Percentiles rank a stretch among this genome's conserved stretches.
Evolutionary conservation across 2,888 invertebrate genomes (phyloP).

Genomic region (Papilio elwesi): DNA sequence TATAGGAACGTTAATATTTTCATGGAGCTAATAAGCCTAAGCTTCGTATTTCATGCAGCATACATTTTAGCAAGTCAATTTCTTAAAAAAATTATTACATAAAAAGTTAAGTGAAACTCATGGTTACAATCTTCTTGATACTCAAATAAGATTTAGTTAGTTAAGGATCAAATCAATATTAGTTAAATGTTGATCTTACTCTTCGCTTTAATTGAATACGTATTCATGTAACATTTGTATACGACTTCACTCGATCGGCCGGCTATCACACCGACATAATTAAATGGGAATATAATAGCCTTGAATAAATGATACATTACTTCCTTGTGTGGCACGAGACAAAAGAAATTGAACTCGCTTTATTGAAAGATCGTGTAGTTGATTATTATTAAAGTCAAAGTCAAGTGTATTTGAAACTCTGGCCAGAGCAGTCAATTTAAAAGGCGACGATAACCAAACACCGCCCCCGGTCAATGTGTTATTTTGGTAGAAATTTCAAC

Average conservation of each 20-base stretch:
- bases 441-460: conserved; percentile 24
- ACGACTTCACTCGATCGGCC: conserved; percentile 5
- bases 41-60: too few species aligned
- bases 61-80: too few species aligned
- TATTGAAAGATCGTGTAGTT: conserved; percentile 37
- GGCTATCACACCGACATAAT: conserved; percentile 25
- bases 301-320: conserved; percentile 37
- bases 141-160: neutral
- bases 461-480: neutral
- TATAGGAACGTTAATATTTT: too few species aligned
- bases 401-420: conserved; percentile 29
- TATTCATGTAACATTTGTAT: conserved; percentile 3
- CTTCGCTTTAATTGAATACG: neutral
- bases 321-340: conserved; percentile 32
- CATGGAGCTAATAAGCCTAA: too few species aligned
- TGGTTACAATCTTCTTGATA: neutral
- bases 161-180: too few species aligned
- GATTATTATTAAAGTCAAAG: conserved; percentile 35
- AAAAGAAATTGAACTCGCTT: conserved; percentile 37
- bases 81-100: neutral
- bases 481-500: conserved; percentile 5
- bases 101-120: neutral
- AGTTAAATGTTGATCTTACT: neutral
- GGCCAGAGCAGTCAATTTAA: conserved; percentile 27
- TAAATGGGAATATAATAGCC: conserved; percentile 33